Conservation (phyloP, 2,797 vertebrate genomes). For the Chrysolophus pictus region DNA sequence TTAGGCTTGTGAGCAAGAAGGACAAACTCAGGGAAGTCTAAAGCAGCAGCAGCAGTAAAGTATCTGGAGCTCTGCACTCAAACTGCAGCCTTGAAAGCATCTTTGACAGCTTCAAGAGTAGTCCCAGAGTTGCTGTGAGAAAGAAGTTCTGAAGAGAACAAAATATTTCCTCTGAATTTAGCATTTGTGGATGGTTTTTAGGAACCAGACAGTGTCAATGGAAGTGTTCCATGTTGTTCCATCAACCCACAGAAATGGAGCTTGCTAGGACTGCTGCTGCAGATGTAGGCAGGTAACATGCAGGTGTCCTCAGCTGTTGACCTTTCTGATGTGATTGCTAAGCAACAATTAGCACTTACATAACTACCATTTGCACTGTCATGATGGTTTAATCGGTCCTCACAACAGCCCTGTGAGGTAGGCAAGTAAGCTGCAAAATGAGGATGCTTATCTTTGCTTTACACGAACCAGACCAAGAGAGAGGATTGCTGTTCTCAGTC, state of each 20-base stretch:
- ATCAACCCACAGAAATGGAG: neutral
- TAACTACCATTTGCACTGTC: neutral
- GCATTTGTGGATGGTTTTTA: neutral
- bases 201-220: neutral
- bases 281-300: neutral
- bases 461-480: neutral
- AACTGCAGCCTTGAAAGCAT: neutral
- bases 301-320: neutral
- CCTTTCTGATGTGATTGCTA: neutral
- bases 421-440: neutral
- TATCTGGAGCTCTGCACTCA: neutral
- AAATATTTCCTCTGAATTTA: neutral
- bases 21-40: neutral
- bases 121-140: neutral
- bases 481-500: neutral
- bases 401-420: constrained; percentile 74
- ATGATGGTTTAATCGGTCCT: constrained; percentile 55
- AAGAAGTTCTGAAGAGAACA: neutral
- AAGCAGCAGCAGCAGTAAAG: neutral
- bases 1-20: no score
- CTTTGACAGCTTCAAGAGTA: neutral
- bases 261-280: neutral
- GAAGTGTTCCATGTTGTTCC: neutral
- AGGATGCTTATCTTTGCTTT: neutral
- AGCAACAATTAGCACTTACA: constrained; percentile 28